Base-by-base conservation (phyloP, 2,797 vertebrate species). In the Nannoperca australis region DNA sequence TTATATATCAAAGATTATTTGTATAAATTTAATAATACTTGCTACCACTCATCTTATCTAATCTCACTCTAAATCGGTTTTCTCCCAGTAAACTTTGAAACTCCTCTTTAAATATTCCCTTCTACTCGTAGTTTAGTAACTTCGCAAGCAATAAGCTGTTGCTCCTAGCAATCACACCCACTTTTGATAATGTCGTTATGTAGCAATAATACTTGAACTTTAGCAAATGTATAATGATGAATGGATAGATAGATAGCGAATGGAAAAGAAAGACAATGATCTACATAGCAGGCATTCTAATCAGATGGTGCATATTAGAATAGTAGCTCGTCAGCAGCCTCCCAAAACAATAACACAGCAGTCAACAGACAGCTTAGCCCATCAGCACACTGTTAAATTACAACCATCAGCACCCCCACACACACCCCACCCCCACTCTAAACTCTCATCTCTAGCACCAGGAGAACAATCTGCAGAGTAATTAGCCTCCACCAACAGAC, bases 381-480 rank as follows among this genome's bases (percentile, higher is more conserved):
- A 93, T 92, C 91, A 91, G 89, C 89, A 91, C 89, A 91, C 92
- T 87, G 92, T 90, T 92, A 93, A 93, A 93, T 92, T 93, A 93
- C 89, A 93, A 89, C 86, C 91, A 93, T 90, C 92, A 91, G 86
- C 88, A 72, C 69, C 79, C 84, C 78, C 81, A 59, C 76, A 27
- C 24, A 27, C 24, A 27, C 81, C 61, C 12, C 45, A 81, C 82
- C 86, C 91, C 85, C 73, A 73, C 88, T 94, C 92, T 93, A 94
- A 93, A 94, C 92, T 94, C 92, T 94, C 93, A 91, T 94, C 88
- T 90, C 92, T 82, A 93, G 92, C 93, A 95, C 91, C 94, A 93
- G 92, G 94, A 95, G 94, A 94, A 95, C 94, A 94, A 95, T 96
- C 94, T 94, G 91, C 93, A 86, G 89, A 94, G 92, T 94, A 95